Evolutionary conservation across 2,888 invertebrate species (phyloP).

Genomic region (Hybos culiciformis): DNA sequence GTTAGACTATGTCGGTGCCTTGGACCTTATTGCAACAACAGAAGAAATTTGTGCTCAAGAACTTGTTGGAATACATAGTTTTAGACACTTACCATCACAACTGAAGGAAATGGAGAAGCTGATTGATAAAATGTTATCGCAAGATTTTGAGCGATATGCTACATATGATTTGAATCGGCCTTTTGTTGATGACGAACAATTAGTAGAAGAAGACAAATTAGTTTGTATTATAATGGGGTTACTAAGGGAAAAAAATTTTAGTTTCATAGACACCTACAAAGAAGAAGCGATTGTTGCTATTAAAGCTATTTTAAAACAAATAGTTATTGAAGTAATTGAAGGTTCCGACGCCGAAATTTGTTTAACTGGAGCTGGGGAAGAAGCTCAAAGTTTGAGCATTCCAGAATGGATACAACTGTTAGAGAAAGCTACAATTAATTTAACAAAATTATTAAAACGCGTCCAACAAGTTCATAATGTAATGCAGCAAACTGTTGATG

Average conservation of each 20-base stretch:
- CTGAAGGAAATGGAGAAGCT: slow-evolving; percentile 88
- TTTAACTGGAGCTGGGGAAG: slow-evolving; percentile 38
- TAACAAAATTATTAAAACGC: slow-evolving; percentile 56
- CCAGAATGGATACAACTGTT: slow-evolving; percentile 57
- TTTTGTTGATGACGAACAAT: slow-evolving; percentile 37
- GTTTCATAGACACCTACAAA: slow-evolving; percentile 75
- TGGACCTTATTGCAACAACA: slow-evolving; percentile 92
- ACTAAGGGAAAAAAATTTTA: slow-evolving; percentile 70
- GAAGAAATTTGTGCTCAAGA: slow-evolving; percentile 86
- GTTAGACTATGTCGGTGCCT: slow-evolving; percentile 92
- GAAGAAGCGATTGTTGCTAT: slow-evolving; percentile 82
- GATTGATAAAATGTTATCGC: slow-evolving; percentile 92
- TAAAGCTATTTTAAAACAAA: slow-evolving; percentile 77
- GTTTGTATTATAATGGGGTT: slow-evolving; percentile 82
- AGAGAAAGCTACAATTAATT: slow-evolving; percentile 47
- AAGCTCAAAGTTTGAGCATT: slow-evolving; percentile 44
- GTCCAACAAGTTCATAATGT: slow-evolving; percentile 62
- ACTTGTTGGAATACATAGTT: slow-evolving; percentile 83
- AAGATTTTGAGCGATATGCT: slow-evolving; percentile 85
- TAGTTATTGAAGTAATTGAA: slow-evolving; percentile 62
- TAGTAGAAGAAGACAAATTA: slow-evolving; percentile 72
- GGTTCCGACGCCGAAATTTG: slow-evolving; percentile 42
- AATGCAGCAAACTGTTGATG: slow-evolving; percentile 59
- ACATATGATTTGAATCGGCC: slow-evolving; percentile 85
- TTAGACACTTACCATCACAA: slow-evolving; percentile 91